A percentile compares a stretch with the other conserved stretches of the same genome.
These are phyloP conservation scores for Prosopocoilus inquinatus DNA, from an alignment of 2,888 invertebrate genomes.

Conservation along the genomic window DNA sequence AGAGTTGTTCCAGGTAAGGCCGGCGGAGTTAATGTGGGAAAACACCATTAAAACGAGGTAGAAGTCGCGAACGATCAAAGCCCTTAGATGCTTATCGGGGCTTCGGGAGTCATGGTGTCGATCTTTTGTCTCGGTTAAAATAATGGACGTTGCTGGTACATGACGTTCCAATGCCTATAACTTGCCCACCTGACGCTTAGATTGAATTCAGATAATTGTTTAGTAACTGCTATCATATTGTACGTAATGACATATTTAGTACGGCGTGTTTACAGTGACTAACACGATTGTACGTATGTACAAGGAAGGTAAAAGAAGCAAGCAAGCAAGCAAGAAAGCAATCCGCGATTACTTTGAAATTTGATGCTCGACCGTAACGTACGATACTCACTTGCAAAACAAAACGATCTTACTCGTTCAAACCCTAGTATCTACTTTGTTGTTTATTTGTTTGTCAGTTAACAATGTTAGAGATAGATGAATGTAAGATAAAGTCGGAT, in stretches of 20 bases:
- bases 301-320: background rate
- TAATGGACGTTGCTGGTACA: constrained; percentile 27
- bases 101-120: constrained; percentile 28
- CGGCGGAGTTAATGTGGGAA: background rate
- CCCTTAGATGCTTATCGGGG: constrained; percentile 24
- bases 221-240: constrained; percentile 31
- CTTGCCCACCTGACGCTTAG: constrained; percentile 24
- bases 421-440: too few relatives aligned
- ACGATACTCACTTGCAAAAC: too few relatives aligned
- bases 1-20: background rate
- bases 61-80: background rate
- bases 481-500: too few relatives aligned
- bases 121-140: constrained; percentile 32
- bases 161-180: constrained; percentile 23
- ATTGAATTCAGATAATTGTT: constrained; percentile 31
- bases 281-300: background rate
- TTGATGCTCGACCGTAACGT: too few relatives aligned
- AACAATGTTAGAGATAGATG: too few relatives aligned
- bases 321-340: background rate
- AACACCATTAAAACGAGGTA: background rate
- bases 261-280: constrained; percentile 24
- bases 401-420: too few relatives aligned
- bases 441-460: too few relatives aligned
- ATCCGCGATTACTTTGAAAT: background rate
- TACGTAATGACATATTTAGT: constrained; percentile 33